Evolutionary conservation across 2,113 vertebrate species (phyloP), one percentile per base, ranked within the genome.

Genomic region (Ancistrus triradiatus): DNA sequence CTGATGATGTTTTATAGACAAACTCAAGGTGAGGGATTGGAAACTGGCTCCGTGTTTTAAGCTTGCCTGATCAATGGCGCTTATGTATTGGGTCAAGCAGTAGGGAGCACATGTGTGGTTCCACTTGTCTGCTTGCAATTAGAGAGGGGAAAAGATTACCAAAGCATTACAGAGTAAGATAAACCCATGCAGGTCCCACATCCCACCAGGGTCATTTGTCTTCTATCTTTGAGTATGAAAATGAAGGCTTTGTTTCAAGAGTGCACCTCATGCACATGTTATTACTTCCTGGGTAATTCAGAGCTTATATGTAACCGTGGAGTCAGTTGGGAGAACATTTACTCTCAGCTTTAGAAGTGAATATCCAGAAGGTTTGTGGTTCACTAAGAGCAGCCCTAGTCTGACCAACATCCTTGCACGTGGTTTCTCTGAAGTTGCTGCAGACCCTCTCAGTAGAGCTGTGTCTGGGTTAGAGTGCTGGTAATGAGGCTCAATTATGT

Each of bases 11-110:
- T 77, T 86, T 79, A n/a, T n/a, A 80, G 79, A 85, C 82, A 50
- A 21, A 77, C 79, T 77, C 79, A 81, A 72, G 52, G 82, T 74
- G 80, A 88, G 84, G 79, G 84, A 82, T 81, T 86, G 84, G 80
- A 90, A 88, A 86, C 79, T 86, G 85, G 85, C 89, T 89, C 89
- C 84, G 81, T 82, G 83, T 90, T 88, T 85, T 88, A 86, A 78
- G 80, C 82, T 80, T 88, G 83, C 84, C 85, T 79, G 84, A 90
- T 91, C 90, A 90, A 89, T 87, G 84, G 78, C 69, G 82, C 87
- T 90, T 88, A 86, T 83, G 89, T 88, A 86, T 88, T 86, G 88
- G 84, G 83, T 86, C 83, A 77, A 88, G 87, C 84, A 72, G 81
- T 59, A 2, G 72, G 76, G 78, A 82, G 83, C 82, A 86, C 87